phyloP scores from a whole-genome alignment of 2,888 invertebrate species.

The Caenorhabditis drosophilae region DNA sequence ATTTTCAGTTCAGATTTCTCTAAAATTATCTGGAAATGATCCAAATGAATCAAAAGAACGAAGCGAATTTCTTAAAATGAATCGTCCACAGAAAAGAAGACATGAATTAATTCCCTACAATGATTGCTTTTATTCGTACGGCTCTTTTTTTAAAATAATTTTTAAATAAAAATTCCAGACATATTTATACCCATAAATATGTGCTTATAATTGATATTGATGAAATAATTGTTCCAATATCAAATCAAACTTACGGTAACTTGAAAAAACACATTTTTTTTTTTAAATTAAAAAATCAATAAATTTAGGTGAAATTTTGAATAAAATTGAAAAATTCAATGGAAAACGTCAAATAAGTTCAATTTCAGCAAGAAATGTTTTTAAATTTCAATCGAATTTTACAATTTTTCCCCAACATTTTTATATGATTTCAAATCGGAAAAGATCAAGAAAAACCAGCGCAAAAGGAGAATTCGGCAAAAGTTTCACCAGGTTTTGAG shows the following conservation, averaged over 20 bases:
- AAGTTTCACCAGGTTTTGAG: conserved; percentile 74
- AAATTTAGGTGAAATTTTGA: neutral
- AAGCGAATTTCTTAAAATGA: conserved; percentile 80
- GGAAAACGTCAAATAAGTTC: conserved; percentile 31
- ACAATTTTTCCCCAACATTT: conserved; percentile 13
- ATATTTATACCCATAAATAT: conserved; percentile 83
- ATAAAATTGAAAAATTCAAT: neutral
- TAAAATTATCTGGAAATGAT: conserved; percentile 86
- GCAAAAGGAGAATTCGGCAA: conserved; percentile 78
- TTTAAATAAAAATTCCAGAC: conserved; percentile 78
- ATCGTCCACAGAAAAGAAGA: conserved; percentile 89
- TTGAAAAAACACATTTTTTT: no score
- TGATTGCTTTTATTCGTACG: conserved; percentile 89
- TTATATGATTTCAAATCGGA: conserved; percentile 60
- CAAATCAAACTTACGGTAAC: conserved; percentile 76
- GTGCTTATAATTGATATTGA: conserved; percentile 86
- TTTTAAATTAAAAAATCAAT: neutral
- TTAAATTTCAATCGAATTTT: conserved; percentile 76
- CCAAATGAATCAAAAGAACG: conserved; percentile 80
- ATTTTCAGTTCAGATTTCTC: no score
- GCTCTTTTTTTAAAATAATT: neutral
- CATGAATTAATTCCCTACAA: conserved; percentile 95
- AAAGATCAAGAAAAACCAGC: conserved; percentile 75
- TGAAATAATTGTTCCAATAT: conserved; percentile 89
- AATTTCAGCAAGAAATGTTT: conserved; percentile 81